Evolutionary conservation across 2,888 invertebrate species (phyloP), one percentile per base, ranked within the genome.

Genomic region (Meganola albula): DNA sequence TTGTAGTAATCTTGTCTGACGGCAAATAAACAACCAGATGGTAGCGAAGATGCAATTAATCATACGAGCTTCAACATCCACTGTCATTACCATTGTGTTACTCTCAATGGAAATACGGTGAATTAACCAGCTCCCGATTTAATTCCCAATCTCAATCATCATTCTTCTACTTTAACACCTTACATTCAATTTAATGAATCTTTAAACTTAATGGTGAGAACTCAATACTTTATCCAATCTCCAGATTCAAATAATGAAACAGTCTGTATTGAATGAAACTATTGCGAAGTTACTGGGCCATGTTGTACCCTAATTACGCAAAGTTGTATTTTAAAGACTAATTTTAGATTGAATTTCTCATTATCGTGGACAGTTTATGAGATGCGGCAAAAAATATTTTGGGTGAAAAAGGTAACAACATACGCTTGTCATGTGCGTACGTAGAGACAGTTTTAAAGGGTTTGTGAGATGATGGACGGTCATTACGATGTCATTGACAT

Each of bases 401-500:
- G 48, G 48, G 53, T 51, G 43, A 37, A 52, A 52, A 52, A 48
- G 16, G 40, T 46, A 40, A 37, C 27, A 32, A 39, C 46, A 42
- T 24, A 44, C 38, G 44, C 48, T 44, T 51, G 38, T 51, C 53
- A 58, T 37, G 33, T 38, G 42, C 44, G 35, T 34, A 38, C 47
- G 41, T 52, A 63, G 69, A 70, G 68, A 74, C 70, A 69, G 66
- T 74, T 78, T 70, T 71, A 71, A 74, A 68, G 66, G 64, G 41
- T 37, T 53, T 37, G 47, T 51, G 59, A 68, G 71, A 70, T 70
- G 71, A 76, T 66, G 70, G 66, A 69, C 67, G 66, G 65, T 72
- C 73, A 73, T 74, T 74, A 72, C 23, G 33, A 48, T 74, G 78
- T 72, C 76, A 73, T 74, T 74, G 78, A 74, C 76, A 72, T 77